Conservation (phyloP, 1,140 invertebrate species). For the Drosophila navojoa region DNA sequence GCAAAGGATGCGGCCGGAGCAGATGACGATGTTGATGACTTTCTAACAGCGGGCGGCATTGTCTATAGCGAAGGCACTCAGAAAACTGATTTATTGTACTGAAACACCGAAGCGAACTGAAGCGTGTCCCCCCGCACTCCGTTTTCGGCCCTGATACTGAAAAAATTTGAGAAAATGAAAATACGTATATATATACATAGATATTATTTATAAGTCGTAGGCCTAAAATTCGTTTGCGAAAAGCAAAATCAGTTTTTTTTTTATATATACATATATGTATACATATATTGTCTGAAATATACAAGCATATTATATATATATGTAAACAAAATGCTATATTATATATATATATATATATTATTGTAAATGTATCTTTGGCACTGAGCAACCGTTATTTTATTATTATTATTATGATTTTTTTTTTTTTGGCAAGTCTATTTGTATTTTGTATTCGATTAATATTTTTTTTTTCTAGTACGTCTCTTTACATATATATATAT, state of each 20-base stretch:
- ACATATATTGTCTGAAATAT: constrained; percentile 33
- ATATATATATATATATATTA: constrained; percentile 28
- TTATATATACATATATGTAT: constrained; percentile 50
- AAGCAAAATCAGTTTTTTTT: constrained; percentile 36
- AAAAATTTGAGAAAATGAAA: neutral
- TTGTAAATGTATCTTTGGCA: constrained; percentile 40
- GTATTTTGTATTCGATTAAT: constrained; percentile 31
- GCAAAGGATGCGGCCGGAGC: constrained; percentile 17
- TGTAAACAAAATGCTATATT: constrained; percentile 2
- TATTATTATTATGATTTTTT: constrained; percentile 1
- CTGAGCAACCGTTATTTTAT: constrained; percentile 34
- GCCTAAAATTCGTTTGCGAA: constrained; percentile 43
- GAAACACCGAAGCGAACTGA: constrained; percentile 38
- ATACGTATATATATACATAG: constrained; percentile 48
- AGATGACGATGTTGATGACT: constrained; percentile 61
- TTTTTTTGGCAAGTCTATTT: constrained; percentile 31
- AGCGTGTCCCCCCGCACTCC: neutral
- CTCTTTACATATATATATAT: constrained; percentile 39
- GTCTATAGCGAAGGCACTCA: constrained; percentile 87
- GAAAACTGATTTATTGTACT: constrained; percentile 88
- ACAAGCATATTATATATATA: constrained; percentile 23
- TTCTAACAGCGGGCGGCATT: constrained; percentile 86
- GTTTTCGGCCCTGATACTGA: neutral
- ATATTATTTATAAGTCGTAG: constrained; percentile 73
- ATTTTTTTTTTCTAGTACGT: constrained; percentile 46